Conservation (phyloP, 1,140 invertebrate genomes). For the Halictus rubicundus region DNA sequence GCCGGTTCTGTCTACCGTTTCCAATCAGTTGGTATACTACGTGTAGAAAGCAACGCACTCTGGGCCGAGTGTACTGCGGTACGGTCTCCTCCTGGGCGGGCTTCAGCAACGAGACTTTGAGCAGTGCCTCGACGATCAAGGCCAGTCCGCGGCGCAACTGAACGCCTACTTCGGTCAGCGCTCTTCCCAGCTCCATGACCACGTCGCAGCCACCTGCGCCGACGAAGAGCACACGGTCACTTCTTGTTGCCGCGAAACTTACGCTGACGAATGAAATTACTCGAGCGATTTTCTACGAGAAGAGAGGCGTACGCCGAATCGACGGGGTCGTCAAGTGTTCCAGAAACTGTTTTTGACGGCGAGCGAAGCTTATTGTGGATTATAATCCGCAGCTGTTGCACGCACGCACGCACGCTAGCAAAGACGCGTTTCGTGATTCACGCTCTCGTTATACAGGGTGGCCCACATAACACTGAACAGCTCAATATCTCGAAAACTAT, state of each 20-base stretch:
- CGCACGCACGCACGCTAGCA: slow-evolving; percentile 23
- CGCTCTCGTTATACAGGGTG: slow-evolving; percentile 39
- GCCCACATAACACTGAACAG: too few relatives aligned
- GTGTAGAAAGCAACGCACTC: slow-evolving; percentile 62
- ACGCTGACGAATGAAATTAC: background rate
- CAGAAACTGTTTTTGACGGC: slow-evolving; percentile 64
- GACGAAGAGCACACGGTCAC: slow-evolving; percentile 16
- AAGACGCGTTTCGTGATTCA: slow-evolving; percentile 40
- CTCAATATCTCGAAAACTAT: too few relatives aligned
- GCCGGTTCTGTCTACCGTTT: too few relatives aligned
- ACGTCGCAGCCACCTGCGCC: slow-evolving; percentile 70
- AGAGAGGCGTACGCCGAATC: background rate
- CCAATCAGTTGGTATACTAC: too few relatives aligned
- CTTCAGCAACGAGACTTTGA: slow-evolving; percentile 75
- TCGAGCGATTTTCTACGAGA: background rate
- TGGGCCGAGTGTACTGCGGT: slow-evolving; percentile 71
- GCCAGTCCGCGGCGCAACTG: slow-evolving; percentile 74
- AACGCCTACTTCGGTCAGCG: slow-evolving; percentile 67
- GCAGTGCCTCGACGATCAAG: slow-evolving; percentile 72
- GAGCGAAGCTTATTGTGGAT: slow-evolving; percentile 58
- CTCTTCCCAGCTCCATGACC: slow-evolving; percentile 66
- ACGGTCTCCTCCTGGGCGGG: slow-evolving; percentile 73
- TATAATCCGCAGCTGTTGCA: slow-evolving; percentile 71
- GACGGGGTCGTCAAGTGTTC: slow-evolving; percentile 3
- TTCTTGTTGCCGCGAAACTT: background rate